Base-by-base conservation (phyloP, 2,888 invertebrate species). In the Microctonus hyperodae region DNA sequence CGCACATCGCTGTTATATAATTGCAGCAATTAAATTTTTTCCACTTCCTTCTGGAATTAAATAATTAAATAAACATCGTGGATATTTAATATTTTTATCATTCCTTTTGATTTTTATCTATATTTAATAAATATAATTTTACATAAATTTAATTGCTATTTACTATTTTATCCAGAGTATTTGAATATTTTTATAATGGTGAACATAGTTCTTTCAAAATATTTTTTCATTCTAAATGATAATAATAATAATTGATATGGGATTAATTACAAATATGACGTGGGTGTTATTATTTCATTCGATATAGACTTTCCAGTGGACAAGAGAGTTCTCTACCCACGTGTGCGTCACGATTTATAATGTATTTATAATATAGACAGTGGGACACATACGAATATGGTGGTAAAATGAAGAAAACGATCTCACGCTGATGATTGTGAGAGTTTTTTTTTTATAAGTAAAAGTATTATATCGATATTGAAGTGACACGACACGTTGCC, bases 1-100 rank as follows among this genome's bases (percentile, higher is more conserved):
- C 22, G 16, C 55, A 55, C 28, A 33, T 16, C 13, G 31, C 44
- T 44, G 44, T 44, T 55, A 31, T 55, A 55, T 55, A 55, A 55
- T 55, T 55, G n/a, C 13, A 16, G 16, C 55, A 55, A 55, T 55
- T 55, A 55, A 55, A 55, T 33, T 33, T 55, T 44, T n/a, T 44
- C 16, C 44, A n/a, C 16, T 44, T 44, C 44, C 44, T 20, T 6
- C 44, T 44, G 7, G 44, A 44, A 44, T 44, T 44, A 16, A 44
- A 16, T 44, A n/a, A n/a, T n/a, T n/a, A n/a, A n/a, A n/a, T n/a
- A n/a, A n/a, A n/a, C 44, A 44, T 44, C 3, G 44, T 1, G 16
- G 44, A 44, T 20, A 16, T 20, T 4, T 16, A n/a, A 1, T 20
- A 44, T 20, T 44, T 44, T 44, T 44, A 44, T 44, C 16, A 5